Base-by-base conservation (phyloP, 1,140 invertebrate genomes). In the Lanistes nyassanus region DNA sequence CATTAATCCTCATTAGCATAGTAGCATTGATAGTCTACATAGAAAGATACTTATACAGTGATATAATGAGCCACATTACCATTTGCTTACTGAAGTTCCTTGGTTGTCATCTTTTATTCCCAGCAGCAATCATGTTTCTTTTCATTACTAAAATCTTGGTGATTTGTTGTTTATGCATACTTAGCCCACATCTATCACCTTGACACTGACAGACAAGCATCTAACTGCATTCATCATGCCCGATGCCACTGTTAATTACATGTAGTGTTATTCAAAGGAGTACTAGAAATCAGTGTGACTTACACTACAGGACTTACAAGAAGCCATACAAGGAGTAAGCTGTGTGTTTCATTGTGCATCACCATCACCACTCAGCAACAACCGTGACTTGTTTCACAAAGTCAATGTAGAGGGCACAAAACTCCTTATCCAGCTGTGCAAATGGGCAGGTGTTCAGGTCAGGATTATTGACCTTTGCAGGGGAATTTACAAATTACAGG, bases 311-410 rank as follows among this genome's bases (percentile, higher is more conserved):
- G 83, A 83, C 76, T 65, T 86, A 55, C 47, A 77, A 37, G 75
- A 76, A 62, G 82, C 83, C 36, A 51, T 86, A 47, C 71, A 83
- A 69, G 83, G 80, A 31, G 81, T 84, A 21, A 42, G 76, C 60
- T 77, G 75, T 75, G 85, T 87, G 21, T 85, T 87, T 66, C 84
- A 86, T 68, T 84, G 82, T 78, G 85, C 85, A 29, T 83, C 84
- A 4, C 85, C 85, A n/a, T 73, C 85, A 23, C 84, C 83, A 16
- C 75, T 80, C 31, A 82, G 81, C 67, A 80, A 84, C 75, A 84
- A 86, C 79, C 82, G 80, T 34, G 77, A 74, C 6, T 73, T 87
- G 31, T 87, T 87, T 66, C 78, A 83, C 73, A 81, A 80, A 65
- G 86, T 87, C 26, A 87, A 87, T 58, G 74, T 76, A 60, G 79